These are phyloP conservation scores for Indri indri DNA, from an alignment of 2,113 vertebrate species.

Conservation along the genomic window DNA sequence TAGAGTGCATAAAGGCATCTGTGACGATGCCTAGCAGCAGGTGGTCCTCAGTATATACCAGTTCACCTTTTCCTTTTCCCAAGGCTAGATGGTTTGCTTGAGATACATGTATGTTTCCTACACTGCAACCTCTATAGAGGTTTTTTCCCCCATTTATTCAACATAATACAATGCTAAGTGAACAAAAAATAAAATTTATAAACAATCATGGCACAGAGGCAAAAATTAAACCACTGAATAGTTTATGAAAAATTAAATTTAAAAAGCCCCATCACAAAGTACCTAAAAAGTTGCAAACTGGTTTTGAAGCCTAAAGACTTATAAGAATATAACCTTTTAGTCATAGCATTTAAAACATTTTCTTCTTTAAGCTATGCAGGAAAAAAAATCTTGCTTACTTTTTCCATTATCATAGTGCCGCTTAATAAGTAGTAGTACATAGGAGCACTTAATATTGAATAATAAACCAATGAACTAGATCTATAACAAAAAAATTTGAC, in stretches of 20 bases:
- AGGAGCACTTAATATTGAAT: background rate
- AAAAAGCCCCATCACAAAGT: background rate
- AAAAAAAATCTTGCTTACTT: background rate
- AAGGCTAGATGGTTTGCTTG: background rate
- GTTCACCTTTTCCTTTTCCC: too few species aligned
- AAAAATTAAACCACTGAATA: background rate
- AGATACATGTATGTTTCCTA: background rate
- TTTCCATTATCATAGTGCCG: background rate
- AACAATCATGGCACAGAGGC: background rate
- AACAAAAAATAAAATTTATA: background rate
- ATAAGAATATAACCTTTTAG: background rate
- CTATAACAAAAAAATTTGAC: background rate
- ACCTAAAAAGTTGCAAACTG: background rate
- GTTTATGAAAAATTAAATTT: background rate
- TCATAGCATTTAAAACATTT: background rate
- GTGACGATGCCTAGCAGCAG: background rate
- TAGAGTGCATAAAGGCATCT: background rate
- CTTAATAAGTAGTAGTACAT: background rate
- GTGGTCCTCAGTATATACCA: background rate
- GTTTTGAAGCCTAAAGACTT: background rate
- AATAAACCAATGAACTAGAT: background rate
- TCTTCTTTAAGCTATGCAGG: background rate
- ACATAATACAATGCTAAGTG: background rate
- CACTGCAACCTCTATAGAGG: fast-evolving
- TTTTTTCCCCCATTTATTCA: background rate